Conservation (phyloP, 1,140 invertebrate species). For the Diorhabda carinulata region DNA sequence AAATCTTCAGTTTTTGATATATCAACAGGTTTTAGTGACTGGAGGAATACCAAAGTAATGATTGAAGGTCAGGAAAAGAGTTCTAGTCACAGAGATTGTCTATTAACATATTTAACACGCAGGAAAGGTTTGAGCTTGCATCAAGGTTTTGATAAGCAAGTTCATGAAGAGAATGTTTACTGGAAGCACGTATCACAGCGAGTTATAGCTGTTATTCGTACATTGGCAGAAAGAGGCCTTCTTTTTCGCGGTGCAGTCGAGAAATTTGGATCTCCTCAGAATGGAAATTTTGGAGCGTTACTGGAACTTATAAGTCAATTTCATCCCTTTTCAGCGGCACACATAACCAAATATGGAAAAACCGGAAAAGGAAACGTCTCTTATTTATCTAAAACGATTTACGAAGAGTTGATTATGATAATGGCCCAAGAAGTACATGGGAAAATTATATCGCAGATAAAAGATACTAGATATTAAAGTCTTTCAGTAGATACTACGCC, state of each 20-base stretch:
- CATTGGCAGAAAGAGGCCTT: slow-evolving; percentile 28
- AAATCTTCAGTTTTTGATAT: too few relatives aligned
- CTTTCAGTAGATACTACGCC: slow-evolving; percentile 47
- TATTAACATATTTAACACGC: neutral
- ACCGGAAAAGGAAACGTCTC: slow-evolving; percentile 35
- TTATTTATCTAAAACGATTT: slow-evolving; percentile 43
- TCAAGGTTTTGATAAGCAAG: neutral
- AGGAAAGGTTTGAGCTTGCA: neutral
- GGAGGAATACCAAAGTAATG: slow-evolving; percentile 15
- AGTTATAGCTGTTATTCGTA: slow-evolving; percentile 31
- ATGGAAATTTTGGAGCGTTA: slow-evolving; percentile 34
- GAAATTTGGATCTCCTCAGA: slow-evolving; percentile 17
- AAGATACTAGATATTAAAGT: slow-evolving; percentile 44
- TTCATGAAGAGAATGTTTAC: slow-evolving; percentile 8
- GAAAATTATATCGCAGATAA: slow-evolving; percentile 41
- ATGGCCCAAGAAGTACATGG: slow-evolving; percentile 23
- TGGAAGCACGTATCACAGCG: slow-evolving; percentile 7
- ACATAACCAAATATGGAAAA: slow-evolving; percentile 42
- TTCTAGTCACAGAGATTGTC: slow-evolving; percentile 7
- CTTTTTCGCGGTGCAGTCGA: slow-evolving; percentile 26
- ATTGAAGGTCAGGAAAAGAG: slow-evolving; percentile 10
- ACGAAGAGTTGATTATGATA: slow-evolving; percentile 43
- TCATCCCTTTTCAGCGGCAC: slow-evolving; percentile 42
- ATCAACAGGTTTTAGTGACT: slow-evolving; percentile 11
- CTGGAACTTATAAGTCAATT: slow-evolving; percentile 43